Conservation (phyloP, 2,888 invertebrate genomes). For the Mimas tiliae region DNA sequence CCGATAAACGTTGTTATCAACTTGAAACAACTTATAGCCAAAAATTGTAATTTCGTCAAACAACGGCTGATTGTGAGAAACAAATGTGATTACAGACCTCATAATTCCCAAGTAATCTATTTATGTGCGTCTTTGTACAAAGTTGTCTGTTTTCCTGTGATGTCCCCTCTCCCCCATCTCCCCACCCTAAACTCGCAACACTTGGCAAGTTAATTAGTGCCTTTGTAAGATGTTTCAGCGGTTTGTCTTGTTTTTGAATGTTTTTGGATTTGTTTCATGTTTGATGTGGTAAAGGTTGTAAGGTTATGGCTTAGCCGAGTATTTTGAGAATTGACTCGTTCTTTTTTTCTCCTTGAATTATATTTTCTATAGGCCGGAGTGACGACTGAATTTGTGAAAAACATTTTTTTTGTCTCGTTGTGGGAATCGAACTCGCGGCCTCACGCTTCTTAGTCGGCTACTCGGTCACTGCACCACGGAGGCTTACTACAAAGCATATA, state of each 20-base stretch:
- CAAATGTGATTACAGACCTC: slow-evolving; percentile 23
- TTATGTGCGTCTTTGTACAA: slow-evolving; percentile 22
- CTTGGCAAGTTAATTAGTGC: slow-evolving; percentile 33
- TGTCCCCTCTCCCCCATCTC: not conserved
- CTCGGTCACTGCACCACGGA: too few species aligned
- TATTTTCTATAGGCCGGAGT: too few species aligned
- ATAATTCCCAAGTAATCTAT: slow-evolving; percentile 23
- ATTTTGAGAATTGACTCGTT: too few species aligned
- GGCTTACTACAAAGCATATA: too few species aligned
- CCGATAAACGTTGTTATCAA: not conserved
- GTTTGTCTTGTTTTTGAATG: slow-evolving; percentile 26
- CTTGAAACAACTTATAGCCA: not conserved
- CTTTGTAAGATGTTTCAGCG: slow-evolving; percentile 31
- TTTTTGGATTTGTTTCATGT: slow-evolving; percentile 19
- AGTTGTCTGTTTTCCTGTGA: slow-evolving; percentile 10
- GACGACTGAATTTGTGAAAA: too few species aligned
- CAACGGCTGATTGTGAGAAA: slow-evolving; percentile 22
- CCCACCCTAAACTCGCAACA: slow-evolving; percentile 4
- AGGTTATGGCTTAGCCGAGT: not conserved
- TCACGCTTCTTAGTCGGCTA: too few species aligned
- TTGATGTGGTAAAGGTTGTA: slow-evolving; percentile 2
- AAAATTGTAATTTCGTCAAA: slow-evolving; percentile 11
- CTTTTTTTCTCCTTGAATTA: too few species aligned
- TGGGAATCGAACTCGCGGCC: too few species aligned
- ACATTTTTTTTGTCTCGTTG: too few species aligned